Evolutionary conservation across 2,888 invertebrate genomes (phyloP), one percentile per base, ranked within the genome.

Genomic region (Lasioglossum morio): DNA sequence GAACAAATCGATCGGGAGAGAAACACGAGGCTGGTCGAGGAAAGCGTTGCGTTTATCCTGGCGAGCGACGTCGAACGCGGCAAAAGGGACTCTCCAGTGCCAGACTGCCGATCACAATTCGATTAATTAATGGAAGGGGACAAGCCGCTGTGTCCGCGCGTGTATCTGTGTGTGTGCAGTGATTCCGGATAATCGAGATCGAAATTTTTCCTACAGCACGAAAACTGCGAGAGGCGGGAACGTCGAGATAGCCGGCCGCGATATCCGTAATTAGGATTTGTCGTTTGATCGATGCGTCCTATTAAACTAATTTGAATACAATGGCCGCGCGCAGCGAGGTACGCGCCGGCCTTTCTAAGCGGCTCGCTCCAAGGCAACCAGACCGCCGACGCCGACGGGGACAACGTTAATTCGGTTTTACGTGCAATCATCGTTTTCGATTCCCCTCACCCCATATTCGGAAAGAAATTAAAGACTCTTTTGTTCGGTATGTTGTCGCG

Each of bases 1-100:
- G 86, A 90, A 90, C 89, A 89, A 91, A 91, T 91, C 91, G 89
- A 91, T 91, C 85, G 88, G 57, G n/a, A n/a, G 70, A 40, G 37
- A 70, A 69, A 19, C 66, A 63, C 78, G 53, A 72, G 77, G 72
- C 34, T 72, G 63, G 34, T 34, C 72, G 80, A 75, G 76, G 78
- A 88, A 77, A 84, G 73, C 78, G 72, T 16, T 30, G 82, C 77
- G 89, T 87, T 90, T 84, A 87, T 87, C 82, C 84, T 57, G 66
- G 19, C 83, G 80, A 90, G 83, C 90, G 83, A 84, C 82, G 63
- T 53, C 83, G 60, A 72, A 7, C 48, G 70, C 43, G 74, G 40
- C 66, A 48, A 69, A 84, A 86, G 84, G 72, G 83, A 83, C 70
- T 63, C 19, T 57, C n/a, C 27, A 57, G n/a, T 57, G n/a, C 73